Evolutionary conservation across 2,888 invertebrate genomes (phyloP), one percentile per base, ranked within the genome.

Genomic region (Folsomia manolachei): DNA sequence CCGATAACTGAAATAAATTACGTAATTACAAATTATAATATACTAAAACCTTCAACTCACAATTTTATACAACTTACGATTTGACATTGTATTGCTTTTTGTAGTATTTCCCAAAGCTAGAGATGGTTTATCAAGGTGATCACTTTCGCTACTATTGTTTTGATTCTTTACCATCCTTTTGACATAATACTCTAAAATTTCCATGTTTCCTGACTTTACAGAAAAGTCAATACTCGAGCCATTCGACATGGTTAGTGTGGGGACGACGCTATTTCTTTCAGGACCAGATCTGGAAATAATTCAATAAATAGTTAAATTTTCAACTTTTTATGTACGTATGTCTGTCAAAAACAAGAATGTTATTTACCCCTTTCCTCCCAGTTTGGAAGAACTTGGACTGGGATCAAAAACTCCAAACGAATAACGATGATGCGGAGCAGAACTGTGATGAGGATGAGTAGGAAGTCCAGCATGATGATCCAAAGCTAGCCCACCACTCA

Each of bases 181-280:
- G 39, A 84, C 83, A 74, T 87, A 86, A 80, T 87, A 89, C 77
- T 89, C 89, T 61, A 88, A 84, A 63, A 88, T 85, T 75, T 89
- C 88, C 68, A 83, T 82, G 65, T 84, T 84, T 14, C 84, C 84
- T 1, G 87, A 87, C 77, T 86, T 86, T 18, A 87, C 85, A 1
- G 87, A 86, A 77, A 86, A 86, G 77, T 87, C 87, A 66, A 87
- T 85, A 70, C 85, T 85, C 1, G 86, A 79, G 1, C 79, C 79
- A 65, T 81, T 79, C 14, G 81, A 81, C 76, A 79, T 79, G 0
- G 77, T 80, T 19, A 79, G 65, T 1, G 78, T 78, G n/a, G 81
- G 81, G 39, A 79, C 81, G 9, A 81, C 79, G 26, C 79, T 79
- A 60, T 79, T 81, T 52, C 81, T 39, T 51, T 79, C 79, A 7